These are phyloP conservation scores for Hydractinia echinata DNA, from an alignment of 30 jellyfish, hydroid and myxozoan species.

Conservation along the genomic window DNA sequence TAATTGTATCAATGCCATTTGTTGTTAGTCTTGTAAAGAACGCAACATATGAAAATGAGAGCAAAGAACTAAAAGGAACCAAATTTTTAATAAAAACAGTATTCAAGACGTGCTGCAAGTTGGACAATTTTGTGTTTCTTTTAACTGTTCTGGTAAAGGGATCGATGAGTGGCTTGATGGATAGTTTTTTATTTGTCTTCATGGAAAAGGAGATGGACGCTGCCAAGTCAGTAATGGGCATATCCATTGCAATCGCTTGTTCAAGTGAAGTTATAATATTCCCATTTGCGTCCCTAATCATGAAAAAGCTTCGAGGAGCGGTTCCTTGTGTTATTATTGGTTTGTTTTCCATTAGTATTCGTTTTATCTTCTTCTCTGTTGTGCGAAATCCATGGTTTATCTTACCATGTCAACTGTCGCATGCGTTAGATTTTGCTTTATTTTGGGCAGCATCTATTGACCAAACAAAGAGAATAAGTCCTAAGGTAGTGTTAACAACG, in stretches of 20 bases:
- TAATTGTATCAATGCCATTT: too few relatives aligned
- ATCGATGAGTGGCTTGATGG: slow-evolving; percentile 47
- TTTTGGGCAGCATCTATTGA: slow-evolving; percentile 63
- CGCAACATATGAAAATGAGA: too few relatives aligned
- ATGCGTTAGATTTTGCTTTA: slow-evolving; percentile 66
- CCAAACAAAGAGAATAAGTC: slow-evolving; percentile 41
- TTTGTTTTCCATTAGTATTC: slow-evolving; percentile 51
- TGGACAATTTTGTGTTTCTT: slow-evolving; percentile 33
- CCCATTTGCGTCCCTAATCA: slow-evolving; percentile 46
- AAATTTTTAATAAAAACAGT: too few relatives aligned
- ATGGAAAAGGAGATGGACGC: slow-evolving; percentile 27
- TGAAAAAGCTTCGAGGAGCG: not conserved
- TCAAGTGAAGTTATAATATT: slow-evolving; percentile 53
- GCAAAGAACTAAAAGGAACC: too few relatives aligned
- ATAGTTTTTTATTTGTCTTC: slow-evolving; percentile 60
- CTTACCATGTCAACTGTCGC: slow-evolving; percentile 50
- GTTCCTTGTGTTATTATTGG: slow-evolving; percentile 59
- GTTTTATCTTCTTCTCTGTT: slow-evolving; percentile 49
- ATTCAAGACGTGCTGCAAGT: not conserved
- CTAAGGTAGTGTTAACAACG: slow-evolving; percentile 46
- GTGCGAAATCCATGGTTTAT: slow-evolving; percentile 58
- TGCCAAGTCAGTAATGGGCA: slow-evolving; percentile 59
- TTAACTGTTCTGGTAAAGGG: slow-evolving; percentile 58
- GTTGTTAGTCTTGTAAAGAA: too few relatives aligned
- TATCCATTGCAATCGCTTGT: slow-evolving; percentile 54